Evolutionary conservation across 1,140 invertebrate species (phyloP).

Genomic region (Heterodera carotae): DNA sequence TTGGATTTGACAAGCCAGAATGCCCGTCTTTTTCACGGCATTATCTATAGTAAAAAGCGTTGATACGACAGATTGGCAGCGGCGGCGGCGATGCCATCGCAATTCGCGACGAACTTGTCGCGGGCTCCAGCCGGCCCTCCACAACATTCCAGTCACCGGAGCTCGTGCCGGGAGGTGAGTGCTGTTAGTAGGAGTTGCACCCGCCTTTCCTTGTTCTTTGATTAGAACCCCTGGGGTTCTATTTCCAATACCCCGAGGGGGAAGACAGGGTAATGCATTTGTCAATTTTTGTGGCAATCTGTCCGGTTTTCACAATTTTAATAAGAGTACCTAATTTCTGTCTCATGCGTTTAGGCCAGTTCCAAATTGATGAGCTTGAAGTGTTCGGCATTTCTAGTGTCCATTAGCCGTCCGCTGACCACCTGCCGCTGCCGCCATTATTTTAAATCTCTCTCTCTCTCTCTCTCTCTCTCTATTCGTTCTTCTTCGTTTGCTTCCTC

Average conservation of each 20-base stretch:
- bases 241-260: no score
- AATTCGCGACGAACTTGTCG: slow-evolving; percentile 59
- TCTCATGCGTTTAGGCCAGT: slow-evolving; percentile 21
- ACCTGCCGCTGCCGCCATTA: no score
- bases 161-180: slow-evolving; percentile 44
- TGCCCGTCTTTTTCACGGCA: no score
- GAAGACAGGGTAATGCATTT: no score
- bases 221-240: no score
- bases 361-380: slow-evolving; percentile 63
- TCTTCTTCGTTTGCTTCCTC: neutral
- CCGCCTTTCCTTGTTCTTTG: no score
- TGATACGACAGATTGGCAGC: slow-evolving; percentile 62
- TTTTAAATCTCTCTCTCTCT: neutral
- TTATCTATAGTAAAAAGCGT: no score
- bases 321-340: no score
- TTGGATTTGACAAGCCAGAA: no score
- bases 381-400: slow-evolving; percentile 47
- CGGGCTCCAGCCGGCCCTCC: slow-evolving; percentile 55
- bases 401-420: neutral
- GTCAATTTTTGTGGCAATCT: no score
- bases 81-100: slow-evolving; percentile 62
- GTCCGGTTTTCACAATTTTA: no score
- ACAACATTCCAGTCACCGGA: slow-evolving; percentile 55
- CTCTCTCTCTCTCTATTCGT: neutral
- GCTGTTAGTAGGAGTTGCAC: no score